phyloP scores from a whole-genome alignment of 2,113 vertebrate species.

The Setophaga coronata region DNA sequence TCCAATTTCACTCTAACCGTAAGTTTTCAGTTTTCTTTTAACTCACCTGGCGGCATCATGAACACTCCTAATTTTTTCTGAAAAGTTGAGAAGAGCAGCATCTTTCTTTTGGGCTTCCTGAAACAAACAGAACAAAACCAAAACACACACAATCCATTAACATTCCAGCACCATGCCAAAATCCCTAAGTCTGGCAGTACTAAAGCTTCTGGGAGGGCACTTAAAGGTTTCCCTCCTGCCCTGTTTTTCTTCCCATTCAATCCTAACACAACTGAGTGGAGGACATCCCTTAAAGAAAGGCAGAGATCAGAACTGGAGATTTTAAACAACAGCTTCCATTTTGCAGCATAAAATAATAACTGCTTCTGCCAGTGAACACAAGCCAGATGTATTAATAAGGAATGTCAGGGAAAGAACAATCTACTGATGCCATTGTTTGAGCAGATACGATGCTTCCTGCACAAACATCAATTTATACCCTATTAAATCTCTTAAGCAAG shows the following conservation, averaged over 20 bases:
- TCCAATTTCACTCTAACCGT: background rate
- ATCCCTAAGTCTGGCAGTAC: background rate
- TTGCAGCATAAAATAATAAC: background rate
- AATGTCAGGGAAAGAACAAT: background rate
- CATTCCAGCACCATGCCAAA: slow-evolving; percentile 17
- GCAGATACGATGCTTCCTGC: slow-evolving; percentile 35
- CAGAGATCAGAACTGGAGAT: background rate
- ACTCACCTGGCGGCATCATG: slow-evolving; percentile 90
- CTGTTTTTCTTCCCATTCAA: background rate
- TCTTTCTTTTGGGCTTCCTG: slow-evolving; percentile 98
- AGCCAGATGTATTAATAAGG: background rate
- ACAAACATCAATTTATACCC: slow-evolving; percentile 46
- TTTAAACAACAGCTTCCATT: slow-evolving; percentile 11
- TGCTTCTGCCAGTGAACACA: background rate
- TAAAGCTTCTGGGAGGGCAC: background rate
- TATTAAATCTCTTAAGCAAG: slow-evolving; percentile 48
- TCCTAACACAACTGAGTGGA: background rate
- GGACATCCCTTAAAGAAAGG: background rate
- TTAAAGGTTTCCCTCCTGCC: background rate
- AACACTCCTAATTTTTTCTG: slow-evolving; percentile 87
- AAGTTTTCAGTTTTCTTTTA: background rate
- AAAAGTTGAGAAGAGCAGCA: slow-evolving; percentile 85
- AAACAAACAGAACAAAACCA: slow-evolving; percentile 65
- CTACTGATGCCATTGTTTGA: background rate
- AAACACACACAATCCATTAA: slow-evolving; percentile 51